Evolutionary conservation across 2,797 vertebrate species (phyloP), one percentile per base, ranked within the genome.

Genomic region (Gadopsis marmoratus): DNA sequence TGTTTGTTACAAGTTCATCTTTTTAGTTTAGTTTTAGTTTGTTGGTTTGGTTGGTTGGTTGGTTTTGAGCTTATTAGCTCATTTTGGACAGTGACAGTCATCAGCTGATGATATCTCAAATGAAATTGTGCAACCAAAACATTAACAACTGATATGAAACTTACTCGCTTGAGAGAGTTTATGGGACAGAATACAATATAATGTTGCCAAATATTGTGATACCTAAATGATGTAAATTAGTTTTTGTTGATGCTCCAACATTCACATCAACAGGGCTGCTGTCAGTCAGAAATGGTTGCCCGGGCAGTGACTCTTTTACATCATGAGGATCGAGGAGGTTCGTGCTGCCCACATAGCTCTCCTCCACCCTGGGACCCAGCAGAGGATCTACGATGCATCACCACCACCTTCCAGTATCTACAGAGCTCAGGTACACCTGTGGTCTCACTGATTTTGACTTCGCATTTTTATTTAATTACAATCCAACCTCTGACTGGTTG

Each of bases 391-490:
- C 85, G 93, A 37, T 97, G 96, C 89, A 97, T 99, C 89, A 95
- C 96, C 71, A 95, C 95, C 79, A 97, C 96, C 62, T 97, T 98
- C 92, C 96, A 96, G 77, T 96, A 98, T 45, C 95, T 98, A 54
- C 95, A 97, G 48, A 95, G 95, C 85, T 98, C 97, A 85, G 97
- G 97, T 98, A 95, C 23, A 39, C 58, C 68, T 55, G 21, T 60
- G 31, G 2, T 6, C 31, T 33, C n/a, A 7, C 4, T 29, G 48
- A 61, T 50, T 71, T 39, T 41, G 2, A 54, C 23, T 21, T 51
- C 8, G 31, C 3, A 23, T 66, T 39, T 39, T 71, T 0, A 50
- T 16, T n/a, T 31, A 0, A 53, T 31, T 31, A 16, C 39, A 54
- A 67, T 23, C 17, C 7, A 29, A 59, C 13, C 51, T 54, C 4